phyloP scores from a whole-genome alignment of 37 sponge, comb jelly and placozoan species.

The Cladorhizidae sp. region DNA sequence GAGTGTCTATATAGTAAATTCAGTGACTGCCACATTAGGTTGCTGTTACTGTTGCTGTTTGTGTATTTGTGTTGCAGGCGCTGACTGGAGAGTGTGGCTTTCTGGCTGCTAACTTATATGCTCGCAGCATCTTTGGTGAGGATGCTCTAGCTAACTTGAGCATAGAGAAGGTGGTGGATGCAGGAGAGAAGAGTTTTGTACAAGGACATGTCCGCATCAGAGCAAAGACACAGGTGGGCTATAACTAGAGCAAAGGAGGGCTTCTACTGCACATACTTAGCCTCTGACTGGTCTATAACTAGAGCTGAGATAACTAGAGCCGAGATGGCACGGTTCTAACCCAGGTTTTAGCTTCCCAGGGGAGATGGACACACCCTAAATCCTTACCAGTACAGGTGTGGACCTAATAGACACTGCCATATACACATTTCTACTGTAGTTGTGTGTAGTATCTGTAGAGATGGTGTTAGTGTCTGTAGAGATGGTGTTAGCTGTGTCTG shows the following conservation, averaged over 20 bases:
- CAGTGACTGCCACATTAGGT: neutral
- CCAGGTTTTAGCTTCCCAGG: too few species aligned
- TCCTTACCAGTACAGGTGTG: too few species aligned
- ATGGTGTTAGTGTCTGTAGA: too few species aligned
- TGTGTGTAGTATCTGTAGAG: too few species aligned
- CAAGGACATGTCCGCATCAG: constrained; percentile 96
- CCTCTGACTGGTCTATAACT: too few species aligned
- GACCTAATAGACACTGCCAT: too few species aligned
- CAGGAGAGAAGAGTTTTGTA: constrained; percentile 50
- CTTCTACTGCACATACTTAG: too few species aligned
- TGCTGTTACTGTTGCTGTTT: neutral
- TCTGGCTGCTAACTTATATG: constrained; percentile 98
- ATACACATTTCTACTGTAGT: too few species aligned
- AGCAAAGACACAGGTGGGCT: constrained; percentile 94
- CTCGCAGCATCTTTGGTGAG: constrained; percentile 96
- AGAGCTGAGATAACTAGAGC: too few species aligned
- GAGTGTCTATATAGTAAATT: neutral
- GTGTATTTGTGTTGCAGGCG: constrained; percentile 53
- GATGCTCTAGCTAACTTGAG: constrained; percentile 98
- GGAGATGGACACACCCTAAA: too few species aligned
- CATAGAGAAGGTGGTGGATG: constrained; percentile 76
- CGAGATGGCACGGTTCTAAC: too few species aligned
- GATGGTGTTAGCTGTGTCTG: too few species aligned
- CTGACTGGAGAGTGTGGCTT: constrained; percentile 96
- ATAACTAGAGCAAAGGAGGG: neutral